A percentile compares a stretch with the other conserved stretches of the same genome.
Evolutionary conservation across 2,888 invertebrate genomes (phyloP).

Genomic region (Philopedon plagiatum): DNA sequence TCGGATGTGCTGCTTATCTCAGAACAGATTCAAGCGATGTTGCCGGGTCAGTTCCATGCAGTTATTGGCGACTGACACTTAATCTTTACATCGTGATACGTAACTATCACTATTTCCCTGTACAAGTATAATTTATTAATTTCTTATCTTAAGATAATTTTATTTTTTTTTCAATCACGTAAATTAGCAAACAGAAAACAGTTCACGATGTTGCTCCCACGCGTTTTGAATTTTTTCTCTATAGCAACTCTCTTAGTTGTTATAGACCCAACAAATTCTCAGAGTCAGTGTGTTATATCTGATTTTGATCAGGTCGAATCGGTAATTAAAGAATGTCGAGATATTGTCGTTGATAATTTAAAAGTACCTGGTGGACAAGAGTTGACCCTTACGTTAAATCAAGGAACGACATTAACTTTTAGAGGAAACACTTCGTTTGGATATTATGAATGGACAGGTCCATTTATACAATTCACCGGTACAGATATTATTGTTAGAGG

Average conservation of each 20-base stretch:
- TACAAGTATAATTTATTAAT: too few species aligned
- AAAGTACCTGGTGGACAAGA: constrained; percentile 25
- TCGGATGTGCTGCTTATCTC: too few species aligned
- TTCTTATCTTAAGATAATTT: too few species aligned
- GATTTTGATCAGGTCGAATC: constrained; percentile 15
- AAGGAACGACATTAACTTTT: constrained; percentile 29
- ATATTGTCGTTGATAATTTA: constrained; percentile 36
- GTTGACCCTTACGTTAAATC: constrained; percentile 10
- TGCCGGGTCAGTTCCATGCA: too few species aligned
- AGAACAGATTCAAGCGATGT: too few species aligned
- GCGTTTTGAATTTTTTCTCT: neutral
- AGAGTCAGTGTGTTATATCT: constrained; percentile 7
- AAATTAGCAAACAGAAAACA: too few species aligned
- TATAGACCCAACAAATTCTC: neutral
- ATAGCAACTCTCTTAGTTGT: neutral
- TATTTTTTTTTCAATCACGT: too few species aligned
- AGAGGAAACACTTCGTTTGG: constrained; percentile 35
- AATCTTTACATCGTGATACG: too few species aligned
- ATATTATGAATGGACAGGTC: constrained; percentile 30
- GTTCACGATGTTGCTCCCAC: neutral
- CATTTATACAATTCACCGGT: constrained; percentile 21
- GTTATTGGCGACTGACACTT: too few species aligned
- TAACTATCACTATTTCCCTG: too few species aligned
- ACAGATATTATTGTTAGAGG: constrained; percentile 21
- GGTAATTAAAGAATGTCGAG: constrained; percentile 7